Conservation (phyloP, 2,113 vertebrate species). For the Lipotes vexillifer region DNA sequence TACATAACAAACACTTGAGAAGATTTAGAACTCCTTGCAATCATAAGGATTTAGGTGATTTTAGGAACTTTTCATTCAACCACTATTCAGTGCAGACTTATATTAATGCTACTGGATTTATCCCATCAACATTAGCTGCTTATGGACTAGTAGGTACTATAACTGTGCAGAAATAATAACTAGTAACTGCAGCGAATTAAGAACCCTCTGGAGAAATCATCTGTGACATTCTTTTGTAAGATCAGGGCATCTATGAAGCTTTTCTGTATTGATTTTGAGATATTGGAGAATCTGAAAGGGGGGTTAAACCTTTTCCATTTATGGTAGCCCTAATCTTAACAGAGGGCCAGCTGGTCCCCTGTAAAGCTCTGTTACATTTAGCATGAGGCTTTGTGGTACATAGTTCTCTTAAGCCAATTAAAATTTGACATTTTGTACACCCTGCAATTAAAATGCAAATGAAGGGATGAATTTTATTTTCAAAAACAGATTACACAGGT, state of each 20-base stretch:
- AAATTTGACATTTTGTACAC: constrained; percentile 79
- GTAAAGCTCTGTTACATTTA: constrained; percentile 49
- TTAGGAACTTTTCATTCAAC: constrained; percentile 28
- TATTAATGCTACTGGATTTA: neutral
- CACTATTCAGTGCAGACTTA: neutral
- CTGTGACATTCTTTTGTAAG: neutral
- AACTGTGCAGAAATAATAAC: neutral
- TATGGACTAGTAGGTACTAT: neutral
- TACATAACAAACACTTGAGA: constrained; percentile 27
- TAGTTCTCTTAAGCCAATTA: constrained; percentile 79
- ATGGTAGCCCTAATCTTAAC: constrained; percentile 45
- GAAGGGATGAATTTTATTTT: constrained; percentile 76
- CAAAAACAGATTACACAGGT: constrained; percentile 71
- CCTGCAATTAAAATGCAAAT: constrained; percentile 84
- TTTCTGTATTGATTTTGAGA: constrained; percentile 46
- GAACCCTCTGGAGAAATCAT: constrained; percentile 29
- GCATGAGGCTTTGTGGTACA: constrained; percentile 72
- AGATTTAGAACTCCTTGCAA: neutral
- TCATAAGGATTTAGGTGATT: constrained; percentile 2
- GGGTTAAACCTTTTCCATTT: neutral
- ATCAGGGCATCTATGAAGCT: neutral
- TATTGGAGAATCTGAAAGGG: neutral
- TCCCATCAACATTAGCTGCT: neutral
- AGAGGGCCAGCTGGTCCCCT: constrained; percentile 47
- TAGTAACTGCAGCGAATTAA: neutral